phyloP scores from a whole-genome alignment of 2,797 vertebrate species.

The Ara ararauna region DNA sequence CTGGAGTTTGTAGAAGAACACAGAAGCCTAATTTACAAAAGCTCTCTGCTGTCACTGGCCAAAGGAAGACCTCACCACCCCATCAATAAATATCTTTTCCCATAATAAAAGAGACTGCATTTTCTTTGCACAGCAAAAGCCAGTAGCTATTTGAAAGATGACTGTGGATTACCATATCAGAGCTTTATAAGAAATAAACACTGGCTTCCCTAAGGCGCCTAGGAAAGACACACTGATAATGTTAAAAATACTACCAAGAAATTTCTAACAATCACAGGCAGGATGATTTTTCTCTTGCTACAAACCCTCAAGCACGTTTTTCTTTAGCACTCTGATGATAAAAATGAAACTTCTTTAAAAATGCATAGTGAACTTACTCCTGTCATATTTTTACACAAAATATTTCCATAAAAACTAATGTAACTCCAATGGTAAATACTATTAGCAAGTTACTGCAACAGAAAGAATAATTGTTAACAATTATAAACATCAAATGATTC shows the following conservation, averaged over 20 bases:
- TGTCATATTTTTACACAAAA: neutral
- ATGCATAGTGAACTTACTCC: neutral
- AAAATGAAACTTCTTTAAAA: slow-evolving; percentile 1
- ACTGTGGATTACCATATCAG: slow-evolving; percentile 49
- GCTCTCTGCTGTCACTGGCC: neutral
- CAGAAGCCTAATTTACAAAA: neutral
- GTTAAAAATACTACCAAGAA: slow-evolving; percentile 42
- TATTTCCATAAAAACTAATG: neutral
- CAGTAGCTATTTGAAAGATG: slow-evolving; percentile 24
- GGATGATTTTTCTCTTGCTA: neutral
- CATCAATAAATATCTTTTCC: neutral
- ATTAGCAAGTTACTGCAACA: neutral
- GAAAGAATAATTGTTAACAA: neutral
- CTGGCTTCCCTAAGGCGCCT: slow-evolving; percentile 25
- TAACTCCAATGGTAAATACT: neutral
- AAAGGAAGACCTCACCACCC: neutral
- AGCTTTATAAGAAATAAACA: slow-evolving; percentile 56
- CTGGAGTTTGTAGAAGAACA: neutral
- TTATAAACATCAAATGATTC: neutral
- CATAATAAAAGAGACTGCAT: neutral
- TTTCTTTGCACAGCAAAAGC: slow-evolving; percentile 13
- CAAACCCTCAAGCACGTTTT: neutral
- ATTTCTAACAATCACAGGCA: slow-evolving; percentile 38
- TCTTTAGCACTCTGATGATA: neutral
- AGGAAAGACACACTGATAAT: slow-evolving; percentile 20